Base-by-base conservation (phyloP, 2,888 invertebrate genomes). In the Xestia xanthographa region DNA sequence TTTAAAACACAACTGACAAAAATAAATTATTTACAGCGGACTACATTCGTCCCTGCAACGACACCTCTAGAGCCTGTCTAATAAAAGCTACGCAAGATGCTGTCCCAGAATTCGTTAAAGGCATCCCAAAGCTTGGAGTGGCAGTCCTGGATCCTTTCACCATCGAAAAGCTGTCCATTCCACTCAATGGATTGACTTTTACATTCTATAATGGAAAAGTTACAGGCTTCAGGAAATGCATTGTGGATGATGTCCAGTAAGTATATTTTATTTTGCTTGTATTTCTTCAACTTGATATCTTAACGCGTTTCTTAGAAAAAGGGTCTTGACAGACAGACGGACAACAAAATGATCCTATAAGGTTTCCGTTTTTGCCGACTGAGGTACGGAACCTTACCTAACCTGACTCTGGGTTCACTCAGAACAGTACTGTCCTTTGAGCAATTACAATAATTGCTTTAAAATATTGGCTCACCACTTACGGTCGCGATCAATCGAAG, bases 131-230 rank as follows among this genome's bases (percentile, higher is more conserved):
- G 9, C 91, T 96, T 0, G 92, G 90, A 20, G 90, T 96, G 0
- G 86, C 91, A 0, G 26, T 87, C 2, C 69, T 96, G 56, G 96
- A 96, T 76, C 96, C 96, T 0, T 96, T 96, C 77, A 88, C 90
- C 22, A 94, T 96, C n/a, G 94, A 96, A 0, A 92, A 94, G 63
- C 85, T 96, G 14, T 80, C 94, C 0, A 92, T 96, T 58, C 95
- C 95, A 0, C 86, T 96, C 5, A 93, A 69, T 53, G 95, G 96
- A 1, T 85, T 96, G 6, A 94, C 94, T 75, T 92, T 95, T n/a
- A 95, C 96, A 0, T 95, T 96, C 80, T 94, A 94, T 66, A 86
- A 95, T 58, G 96, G 96, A 76, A 95, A 93, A 89, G 95, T 96
- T 11, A 81, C 93, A 0, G 96, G 96, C 5, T 96, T 96, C 84